These are phyloP conservation scores for Syngnathus rostellatus DNA, from an alignment of 2,797 vertebrate species.

Conservation along the genomic window DNA sequence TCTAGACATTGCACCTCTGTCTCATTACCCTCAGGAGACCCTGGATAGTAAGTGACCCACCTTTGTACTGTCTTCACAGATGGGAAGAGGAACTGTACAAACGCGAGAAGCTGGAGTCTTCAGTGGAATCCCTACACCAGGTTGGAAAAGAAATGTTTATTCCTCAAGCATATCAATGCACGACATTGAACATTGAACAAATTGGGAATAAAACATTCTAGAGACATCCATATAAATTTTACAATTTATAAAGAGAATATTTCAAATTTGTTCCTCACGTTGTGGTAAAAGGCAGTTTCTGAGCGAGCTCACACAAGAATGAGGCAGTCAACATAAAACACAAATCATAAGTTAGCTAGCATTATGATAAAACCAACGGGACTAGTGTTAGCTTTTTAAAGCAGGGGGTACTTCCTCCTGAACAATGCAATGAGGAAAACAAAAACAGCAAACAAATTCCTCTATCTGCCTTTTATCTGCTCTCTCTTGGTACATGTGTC, in stretches of 20 bases:
- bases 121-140: slow-evolving; percentile 84
- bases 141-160: slow-evolving; percentile 55
- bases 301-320: not conserved
- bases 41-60: slow-evolving; percentile 40
- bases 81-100: slow-evolving; percentile 92
- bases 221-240: not conserved
- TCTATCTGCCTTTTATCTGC: too few species aligned
- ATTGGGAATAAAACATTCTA: not conserved
- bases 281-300: not conserved
- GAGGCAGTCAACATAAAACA: not conserved
- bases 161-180: slow-evolving; percentile 14
- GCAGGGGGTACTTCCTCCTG: not conserved
- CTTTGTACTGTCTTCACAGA: slow-evolving; percentile 61
- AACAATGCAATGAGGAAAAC: not conserved
- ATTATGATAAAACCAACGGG: too few species aligned
- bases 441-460: too few species aligned
- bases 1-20: slow-evolving; percentile 39
- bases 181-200: not conserved
- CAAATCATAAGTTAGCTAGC: too few species aligned
- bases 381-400: too few species aligned
- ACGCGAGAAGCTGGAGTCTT: slow-evolving; percentile 81
- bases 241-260: not conserved
- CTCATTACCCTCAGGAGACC: slow-evolving; percentile 26
- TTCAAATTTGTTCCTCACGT: not conserved
- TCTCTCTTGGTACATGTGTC: not conserved